Percentiles rank a stretch among this genome's conserved stretches.
Conservation (phyloP, 2,888 invertebrate genomes). For the Stenichneumon culpator region DNA sequence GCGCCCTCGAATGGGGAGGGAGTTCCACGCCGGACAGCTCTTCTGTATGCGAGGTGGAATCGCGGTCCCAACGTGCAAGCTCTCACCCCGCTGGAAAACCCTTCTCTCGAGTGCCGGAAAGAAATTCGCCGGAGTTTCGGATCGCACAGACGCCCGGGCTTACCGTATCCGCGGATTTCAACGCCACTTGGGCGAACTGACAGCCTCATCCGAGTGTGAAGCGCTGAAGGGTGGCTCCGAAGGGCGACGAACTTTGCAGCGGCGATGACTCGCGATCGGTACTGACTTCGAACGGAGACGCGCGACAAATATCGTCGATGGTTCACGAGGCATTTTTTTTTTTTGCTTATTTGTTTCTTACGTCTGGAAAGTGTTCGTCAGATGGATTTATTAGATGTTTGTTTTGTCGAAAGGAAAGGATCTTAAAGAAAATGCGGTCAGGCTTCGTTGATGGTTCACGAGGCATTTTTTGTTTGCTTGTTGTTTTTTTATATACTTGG, state of each 20-base stretch:
- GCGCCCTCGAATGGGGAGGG: conserved; percentile 38
- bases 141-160: conserved; percentile 11
- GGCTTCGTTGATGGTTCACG: background rate
- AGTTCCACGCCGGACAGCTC: background rate
- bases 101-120: conserved; percentile 3
- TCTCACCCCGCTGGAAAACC: conserved; percentile 22
- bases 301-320: background rate
- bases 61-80: conserved; percentile 4
- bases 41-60: background rate
- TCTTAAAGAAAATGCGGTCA: background rate
- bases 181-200: conserved; percentile 19
- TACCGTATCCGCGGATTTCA: conserved; percentile 12
- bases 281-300: background rate
- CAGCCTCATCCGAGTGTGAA: conserved; percentile 26
- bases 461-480: too few relatives aligned
- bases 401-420: background rate
- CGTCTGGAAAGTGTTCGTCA: background rate
- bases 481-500: too few relatives aligned
- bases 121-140: conserved; percentile 52
- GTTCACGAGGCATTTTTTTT: background rate
- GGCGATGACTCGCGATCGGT: background rate
- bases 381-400: background rate
- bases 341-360: too few relatives aligned
- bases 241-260: background rate
- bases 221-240: background rate